These are phyloP conservation scores for Spongilla lacustris DNA, from an alignment of 37 sponge, comb jelly and placozoan genomes.

Conservation along the genomic window DNA sequence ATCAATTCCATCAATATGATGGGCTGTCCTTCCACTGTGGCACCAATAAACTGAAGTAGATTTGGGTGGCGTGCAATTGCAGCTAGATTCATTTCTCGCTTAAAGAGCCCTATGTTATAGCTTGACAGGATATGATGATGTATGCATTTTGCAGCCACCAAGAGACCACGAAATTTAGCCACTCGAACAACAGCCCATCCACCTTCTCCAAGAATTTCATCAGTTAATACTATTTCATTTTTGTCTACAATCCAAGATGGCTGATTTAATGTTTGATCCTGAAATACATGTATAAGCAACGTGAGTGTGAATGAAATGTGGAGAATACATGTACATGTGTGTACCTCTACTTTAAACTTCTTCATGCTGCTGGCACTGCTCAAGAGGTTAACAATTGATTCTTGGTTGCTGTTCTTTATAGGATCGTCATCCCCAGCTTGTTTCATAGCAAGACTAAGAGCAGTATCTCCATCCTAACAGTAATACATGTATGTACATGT, in stretches of 20 bases:
- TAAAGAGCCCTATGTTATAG: conserved; percentile 15
- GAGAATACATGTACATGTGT: not conserved
- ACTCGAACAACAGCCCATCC: conserved; percentile 53
- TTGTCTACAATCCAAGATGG: conserved; percentile 38
- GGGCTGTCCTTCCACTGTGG: conserved; percentile 11
- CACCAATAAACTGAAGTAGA: conserved; percentile 60
- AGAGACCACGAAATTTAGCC: conserved; percentile 40
- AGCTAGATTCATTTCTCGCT: conserved; percentile 59
- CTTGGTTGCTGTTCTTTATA: not conserved
- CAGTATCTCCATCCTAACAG: not conserved
- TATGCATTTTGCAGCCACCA: conserved; percentile 56
- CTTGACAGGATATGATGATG: conserved; percentile 28
- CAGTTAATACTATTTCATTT: conserved; percentile 23
- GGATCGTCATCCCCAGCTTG: not conserved
- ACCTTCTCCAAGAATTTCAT: conserved; percentile 43
- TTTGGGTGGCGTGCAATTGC: conserved; percentile 45
- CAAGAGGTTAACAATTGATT: not conserved
- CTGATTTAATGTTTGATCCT: not conserved
- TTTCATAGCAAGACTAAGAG: not conserved
- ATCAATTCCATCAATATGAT: conserved; percentile 62
- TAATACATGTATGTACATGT: not conserved
- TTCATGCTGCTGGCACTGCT: not conserved
- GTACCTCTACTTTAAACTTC: not conserved
- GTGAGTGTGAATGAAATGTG: not conserved
- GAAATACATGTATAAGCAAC: not conserved